Base-by-base conservation (phyloP, 2,797 vertebrate species). In the Scolopax rusticola region DNA sequence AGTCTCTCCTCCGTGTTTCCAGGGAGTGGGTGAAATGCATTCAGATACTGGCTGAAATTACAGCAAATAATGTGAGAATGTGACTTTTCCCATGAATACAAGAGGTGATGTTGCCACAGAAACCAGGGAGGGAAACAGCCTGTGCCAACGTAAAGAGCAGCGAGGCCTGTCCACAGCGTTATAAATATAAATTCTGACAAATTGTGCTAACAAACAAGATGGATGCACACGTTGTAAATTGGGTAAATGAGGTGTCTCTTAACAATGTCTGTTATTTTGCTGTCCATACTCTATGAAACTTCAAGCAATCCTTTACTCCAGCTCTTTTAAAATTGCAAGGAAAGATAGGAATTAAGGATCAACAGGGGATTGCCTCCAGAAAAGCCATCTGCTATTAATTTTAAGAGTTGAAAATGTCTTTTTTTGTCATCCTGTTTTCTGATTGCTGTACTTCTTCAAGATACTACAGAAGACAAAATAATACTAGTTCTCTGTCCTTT, bases 341-440 rank as follows among this genome's bases (percentile, higher is more conserved):
- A 93, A 93, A 73, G 16, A 56, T 47, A 41, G 45, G 56, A 90
- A 43, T 56, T 93, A 82, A 89, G 12, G 64, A 63, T 89, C 38
- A 25, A 33, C 27, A 48, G 54, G 59, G 33, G 3, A 60, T 11
- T 76, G 64, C 48, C 56, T 91, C 30, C 48, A 83, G 68, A 91
- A 87, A 90, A 92, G 20, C 48, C 71, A 74, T 13, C 33, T 91
- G 70, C 41, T 84, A 24, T 83, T 92, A 16, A 85, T 93, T 93
- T 91, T 73, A 65, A 73, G 43, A 79, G 30, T 63, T 65, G n/a
- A 90, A 93, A 67, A 48, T 67, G 15, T 73, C n/a, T 73, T 93
- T 73, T 93, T 88, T 83, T 89, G 40, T 47, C 48, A 77, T 85
- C 21, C 13, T 85, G 8, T 45, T 86, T 87, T 85, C 73, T 95